Percentiles rank a stretch among this genome's conserved stretches.
These are phyloP conservation scores for Hypselothyrea guttata DNA, from an alignment of 2,888 invertebrate species.

Conservation along the genomic window DNA sequence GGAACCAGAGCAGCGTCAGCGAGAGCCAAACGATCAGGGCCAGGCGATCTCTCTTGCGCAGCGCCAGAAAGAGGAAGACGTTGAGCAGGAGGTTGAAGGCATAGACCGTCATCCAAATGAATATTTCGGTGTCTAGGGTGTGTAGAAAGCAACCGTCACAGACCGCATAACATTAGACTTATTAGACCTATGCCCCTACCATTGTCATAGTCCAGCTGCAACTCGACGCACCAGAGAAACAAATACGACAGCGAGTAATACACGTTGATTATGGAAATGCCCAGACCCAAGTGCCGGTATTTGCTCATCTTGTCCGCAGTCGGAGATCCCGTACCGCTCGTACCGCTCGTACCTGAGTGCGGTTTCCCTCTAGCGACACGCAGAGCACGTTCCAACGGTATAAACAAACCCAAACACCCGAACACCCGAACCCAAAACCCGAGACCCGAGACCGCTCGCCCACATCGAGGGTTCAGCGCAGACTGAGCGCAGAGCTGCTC, in stretches of 20 bases:
- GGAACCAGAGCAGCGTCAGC: slow-evolving; percentile 42
- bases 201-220: slow-evolving; percentile 16
- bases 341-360: too few species aligned
- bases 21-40: slow-evolving; percentile 38
- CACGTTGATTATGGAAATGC: slow-evolving; percentile 46
- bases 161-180: too few species aligned
- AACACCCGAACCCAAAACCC: slow-evolving; percentile 27
- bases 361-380: not conserved
- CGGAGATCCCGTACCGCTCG: not conserved
- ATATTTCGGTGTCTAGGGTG: slow-evolving; percentile 31
- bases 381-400: slow-evolving; percentile 5
- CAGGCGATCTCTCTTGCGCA: slow-evolving; percentile 51
- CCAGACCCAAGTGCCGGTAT: slow-evolving; percentile 49
- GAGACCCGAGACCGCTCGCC: slow-evolving; percentile 53
- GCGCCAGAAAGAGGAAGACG: slow-evolving; percentile 44
- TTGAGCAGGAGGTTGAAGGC: slow-evolving; percentile 41
- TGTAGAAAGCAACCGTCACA: slow-evolving; percentile 10
- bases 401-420: slow-evolving; percentile 8
- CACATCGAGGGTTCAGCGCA: slow-evolving; percentile 58
- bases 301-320: slow-evolving; percentile 31
- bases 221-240: slow-evolving; percentile 47
- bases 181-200: slow-evolving; percentile 31
- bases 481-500: slow-evolving; percentile 46
- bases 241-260: slow-evolving; percentile 48
- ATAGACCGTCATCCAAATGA: slow-evolving; percentile 47